Conservation (phyloP, 2,888 invertebrate species). For the Norana najaformis region DNA sequence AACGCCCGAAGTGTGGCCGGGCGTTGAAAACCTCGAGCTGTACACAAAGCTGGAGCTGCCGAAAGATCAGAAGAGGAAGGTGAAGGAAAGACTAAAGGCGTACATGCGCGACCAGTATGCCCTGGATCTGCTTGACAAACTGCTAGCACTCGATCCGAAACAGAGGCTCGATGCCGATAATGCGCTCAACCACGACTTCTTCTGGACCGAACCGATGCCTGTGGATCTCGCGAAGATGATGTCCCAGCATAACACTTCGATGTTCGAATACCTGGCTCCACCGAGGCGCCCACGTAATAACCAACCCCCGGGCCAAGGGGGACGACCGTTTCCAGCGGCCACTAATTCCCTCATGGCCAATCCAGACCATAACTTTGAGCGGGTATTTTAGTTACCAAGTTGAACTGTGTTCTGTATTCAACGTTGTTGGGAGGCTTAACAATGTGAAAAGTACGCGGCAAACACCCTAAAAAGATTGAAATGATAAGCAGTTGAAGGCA, state of each 20-base stretch:
- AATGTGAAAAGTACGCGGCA: too few relatives aligned
- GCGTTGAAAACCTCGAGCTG: slow-evolving; percentile 84
- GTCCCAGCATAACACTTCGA: slow-evolving; percentile 84
- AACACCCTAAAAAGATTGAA: too few relatives aligned
- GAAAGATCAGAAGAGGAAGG: slow-evolving; percentile 57
- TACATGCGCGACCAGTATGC: slow-evolving; percentile 90
- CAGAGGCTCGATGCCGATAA: slow-evolving; percentile 86
- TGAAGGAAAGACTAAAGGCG: slow-evolving; percentile 70
- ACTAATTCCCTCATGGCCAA: slow-evolving; percentile 38
- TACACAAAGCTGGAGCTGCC: slow-evolving; percentile 67
- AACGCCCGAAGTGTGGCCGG: slow-evolving; percentile 72
- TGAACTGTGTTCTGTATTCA: too few relatives aligned
- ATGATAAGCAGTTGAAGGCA: background rate
- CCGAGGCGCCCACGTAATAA: slow-evolving; percentile 65
- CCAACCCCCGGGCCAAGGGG: background rate
- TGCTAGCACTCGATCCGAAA: slow-evolving; percentile 87
- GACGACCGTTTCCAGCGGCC: background rate
- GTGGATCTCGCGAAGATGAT: slow-evolving; percentile 74
- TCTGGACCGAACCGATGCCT: slow-evolving; percentile 97
- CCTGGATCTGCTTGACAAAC: slow-evolving; percentile 87
- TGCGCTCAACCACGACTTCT: slow-evolving; percentile 94
- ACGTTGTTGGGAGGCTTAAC: too few relatives aligned
- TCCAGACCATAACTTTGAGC: slow-evolving; percentile 59
- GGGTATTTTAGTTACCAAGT: slow-evolving; percentile 54
- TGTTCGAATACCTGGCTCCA: slow-evolving; percentile 89